A percentile compares a stretch with the other conserved stretches of the same genome.
Evolutionary conservation across 2,113 vertebrate species (phyloP).

Genomic region (Pseudorhombus dupliciocellatus): DNA sequence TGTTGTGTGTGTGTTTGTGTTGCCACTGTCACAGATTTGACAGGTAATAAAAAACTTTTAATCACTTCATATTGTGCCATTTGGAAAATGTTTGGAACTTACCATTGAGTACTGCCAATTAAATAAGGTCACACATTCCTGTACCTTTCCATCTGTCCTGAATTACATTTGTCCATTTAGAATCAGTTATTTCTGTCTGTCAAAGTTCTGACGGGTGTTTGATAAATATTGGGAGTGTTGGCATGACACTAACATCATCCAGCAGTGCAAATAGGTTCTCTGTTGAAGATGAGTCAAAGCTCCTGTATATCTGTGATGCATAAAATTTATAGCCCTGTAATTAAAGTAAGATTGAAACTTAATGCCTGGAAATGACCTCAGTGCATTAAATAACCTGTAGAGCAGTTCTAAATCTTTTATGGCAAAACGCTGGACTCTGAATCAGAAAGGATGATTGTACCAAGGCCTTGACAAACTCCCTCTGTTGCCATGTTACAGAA

Average conservation of each 20-base stretch:
- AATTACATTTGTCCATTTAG: neutral
- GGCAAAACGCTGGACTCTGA: too few relatives aligned
- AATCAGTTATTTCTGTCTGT: neutral
- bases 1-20: constrained; percentile 16
- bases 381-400: too few relatives aligned
- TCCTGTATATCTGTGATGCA: neutral
- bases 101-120: neutral
- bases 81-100: constrained; percentile 4
- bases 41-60: constrained; percentile 9
- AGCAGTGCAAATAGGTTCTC: neutral
- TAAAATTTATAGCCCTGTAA: neutral
- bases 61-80: neutral
- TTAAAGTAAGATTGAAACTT: neutral
- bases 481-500: too few relatives aligned
- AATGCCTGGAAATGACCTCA: neutral
- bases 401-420: too few relatives aligned
- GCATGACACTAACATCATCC: too few relatives aligned
- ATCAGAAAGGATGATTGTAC: too few relatives aligned
- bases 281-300: neutral
- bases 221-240: too few relatives aligned
- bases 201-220: neutral
- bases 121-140: neutral
- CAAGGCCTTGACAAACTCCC: too few relatives aligned
- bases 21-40: neutral
- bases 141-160: neutral